A percentile compares a stretch with the other conserved stretches of the same genome.
phyloP scores from a whole-genome alignment of 2,797 vertebrate species.

The Tangara arthus region DNA sequence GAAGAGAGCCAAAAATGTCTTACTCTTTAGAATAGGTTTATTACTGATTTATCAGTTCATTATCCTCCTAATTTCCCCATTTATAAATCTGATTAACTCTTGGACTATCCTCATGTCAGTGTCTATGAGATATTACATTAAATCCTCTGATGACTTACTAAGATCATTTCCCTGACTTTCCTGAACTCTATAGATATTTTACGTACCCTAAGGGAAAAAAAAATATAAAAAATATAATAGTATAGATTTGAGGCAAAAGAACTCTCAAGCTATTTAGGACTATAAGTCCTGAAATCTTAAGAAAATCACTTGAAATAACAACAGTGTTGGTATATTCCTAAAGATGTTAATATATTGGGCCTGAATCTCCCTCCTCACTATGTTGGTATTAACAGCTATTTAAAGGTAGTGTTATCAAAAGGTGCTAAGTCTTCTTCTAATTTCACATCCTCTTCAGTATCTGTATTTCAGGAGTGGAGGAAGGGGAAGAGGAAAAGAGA shows the following conservation, averaged over 20 bases:
- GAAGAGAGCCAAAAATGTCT: conserved; percentile 74
- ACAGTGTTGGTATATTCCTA: not conserved
- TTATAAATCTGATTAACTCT: conserved; percentile 78
- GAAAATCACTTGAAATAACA: conserved; percentile 14
- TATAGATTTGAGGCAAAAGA: not conserved
- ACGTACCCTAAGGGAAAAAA: not conserved
- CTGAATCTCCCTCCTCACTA: not conserved
- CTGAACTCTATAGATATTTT: conserved; percentile 24
- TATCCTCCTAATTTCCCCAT: conserved; percentile 75
- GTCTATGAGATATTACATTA: conserved; percentile 42
- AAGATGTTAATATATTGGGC: not conserved
- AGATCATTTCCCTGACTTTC: conserved; percentile 36
- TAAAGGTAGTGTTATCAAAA: not conserved
- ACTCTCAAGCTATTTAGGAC: not conserved
- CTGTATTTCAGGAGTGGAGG: not conserved
- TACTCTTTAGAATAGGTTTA: conserved; percentile 70
- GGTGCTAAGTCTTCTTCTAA: not conserved
- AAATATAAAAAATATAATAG: not conserved
- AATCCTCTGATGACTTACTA: conserved; percentile 52
- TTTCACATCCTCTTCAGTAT: not conserved
- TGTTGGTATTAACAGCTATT: not conserved
- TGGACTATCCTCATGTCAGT: conserved; percentile 65
- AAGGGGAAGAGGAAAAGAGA: not conserved
- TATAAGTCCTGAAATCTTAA: not conserved
- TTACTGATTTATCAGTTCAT: conserved; percentile 79